Percentiles rank a stretch among this genome's conserved stretches.
Conservation (phyloP, 2,113 vertebrate genomes). For the Ranitomeya variabilis region DNA sequence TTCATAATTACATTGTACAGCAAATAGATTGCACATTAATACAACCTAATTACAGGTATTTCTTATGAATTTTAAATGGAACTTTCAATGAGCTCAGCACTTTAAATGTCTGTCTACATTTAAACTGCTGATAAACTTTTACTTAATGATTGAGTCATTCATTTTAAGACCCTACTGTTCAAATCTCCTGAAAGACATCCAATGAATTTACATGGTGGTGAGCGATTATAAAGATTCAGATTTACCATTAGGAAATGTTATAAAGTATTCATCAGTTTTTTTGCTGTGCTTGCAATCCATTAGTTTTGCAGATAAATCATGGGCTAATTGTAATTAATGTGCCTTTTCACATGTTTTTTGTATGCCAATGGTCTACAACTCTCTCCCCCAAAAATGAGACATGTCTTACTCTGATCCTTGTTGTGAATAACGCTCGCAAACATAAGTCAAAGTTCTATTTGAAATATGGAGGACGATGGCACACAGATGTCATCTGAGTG, state of each 20-base stretch:
- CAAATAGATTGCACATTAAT: slow-evolving; percentile 30
- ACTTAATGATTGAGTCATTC: slow-evolving; percentile 35
- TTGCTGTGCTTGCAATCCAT: no score
- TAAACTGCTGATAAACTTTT: slow-evolving; percentile 34
- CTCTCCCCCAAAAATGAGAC: no score
- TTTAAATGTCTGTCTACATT: slow-evolving; percentile 11
- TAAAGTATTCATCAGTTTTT: no score
- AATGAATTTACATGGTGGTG: neutral
- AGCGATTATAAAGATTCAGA: slow-evolving; percentile 38
- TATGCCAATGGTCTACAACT: no score
- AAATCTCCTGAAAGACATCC: neutral
- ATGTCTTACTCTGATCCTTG: no score
- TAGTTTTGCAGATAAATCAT: no score
- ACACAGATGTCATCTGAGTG: no score
- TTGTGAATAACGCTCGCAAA: no score
- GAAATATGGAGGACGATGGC: no score
- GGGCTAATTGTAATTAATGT: no score
- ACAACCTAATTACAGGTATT: slow-evolving; percentile 40
- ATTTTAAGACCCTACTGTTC: slow-evolving; percentile 31
- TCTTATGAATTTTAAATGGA: neutral
- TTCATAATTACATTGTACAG: slow-evolving; percentile 30
- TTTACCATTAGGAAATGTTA: neutral
- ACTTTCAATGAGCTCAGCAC: slow-evolving; percentile 30
- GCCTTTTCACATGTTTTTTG: no score
- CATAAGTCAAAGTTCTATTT: no score